Conservation (phyloP, 2,888 invertebrate genomes). For the Lochmaea capreae region DNA sequence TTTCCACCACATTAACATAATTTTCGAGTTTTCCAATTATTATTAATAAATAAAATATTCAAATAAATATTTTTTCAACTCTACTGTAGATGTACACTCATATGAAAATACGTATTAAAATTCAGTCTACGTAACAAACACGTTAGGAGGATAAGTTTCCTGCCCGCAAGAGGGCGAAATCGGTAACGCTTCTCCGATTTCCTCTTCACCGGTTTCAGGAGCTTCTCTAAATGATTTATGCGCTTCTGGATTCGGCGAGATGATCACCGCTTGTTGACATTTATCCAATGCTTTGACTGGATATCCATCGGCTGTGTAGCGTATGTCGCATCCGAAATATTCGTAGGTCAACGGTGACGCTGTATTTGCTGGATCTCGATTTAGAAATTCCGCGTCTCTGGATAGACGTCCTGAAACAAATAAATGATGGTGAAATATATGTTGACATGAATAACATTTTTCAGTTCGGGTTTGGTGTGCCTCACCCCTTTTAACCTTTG, state of each 20-base stretch:
- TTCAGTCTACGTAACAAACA: slow-evolving; percentile 24
- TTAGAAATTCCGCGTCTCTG: slow-evolving; percentile 75
- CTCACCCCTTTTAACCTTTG: background rate
- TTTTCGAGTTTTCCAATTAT: too few relatives aligned
- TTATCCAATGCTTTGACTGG: slow-evolving; percentile 68
- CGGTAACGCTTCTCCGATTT: slow-evolving; percentile 6
- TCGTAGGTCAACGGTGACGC: slow-evolving; percentile 66
- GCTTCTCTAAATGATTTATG: slow-evolving; percentile 46
- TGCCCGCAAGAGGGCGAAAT: slow-evolving; percentile 22
- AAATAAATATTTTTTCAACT: too few relatives aligned
- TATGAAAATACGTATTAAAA: slow-evolving; percentile 11
- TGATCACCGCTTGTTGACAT: slow-evolving; percentile 63
- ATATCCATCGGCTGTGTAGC: slow-evolving; percentile 86
- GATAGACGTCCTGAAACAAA: slow-evolving; percentile 66
- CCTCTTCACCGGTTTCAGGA: slow-evolving; percentile 21
- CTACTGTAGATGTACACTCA: slow-evolving; percentile 8
- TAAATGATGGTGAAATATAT: slow-evolving; percentile 2
- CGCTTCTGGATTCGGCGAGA: slow-evolving; percentile 57
- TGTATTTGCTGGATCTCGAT: slow-evolving; percentile 51
- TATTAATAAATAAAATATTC: too few relatives aligned
- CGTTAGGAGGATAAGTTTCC: slow-evolving; percentile 6
- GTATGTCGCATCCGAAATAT: slow-evolving; percentile 71
- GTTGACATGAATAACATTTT: background rate
- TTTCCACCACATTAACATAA: too few relatives aligned
- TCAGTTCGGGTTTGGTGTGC: background rate